Percentiles rank a stretch among this genome's conserved stretches.
These are phyloP conservation scores for Epirrita christyi DNA, from an alignment of 2,888 invertebrate genomes.

Conservation along the genomic window DNA sequence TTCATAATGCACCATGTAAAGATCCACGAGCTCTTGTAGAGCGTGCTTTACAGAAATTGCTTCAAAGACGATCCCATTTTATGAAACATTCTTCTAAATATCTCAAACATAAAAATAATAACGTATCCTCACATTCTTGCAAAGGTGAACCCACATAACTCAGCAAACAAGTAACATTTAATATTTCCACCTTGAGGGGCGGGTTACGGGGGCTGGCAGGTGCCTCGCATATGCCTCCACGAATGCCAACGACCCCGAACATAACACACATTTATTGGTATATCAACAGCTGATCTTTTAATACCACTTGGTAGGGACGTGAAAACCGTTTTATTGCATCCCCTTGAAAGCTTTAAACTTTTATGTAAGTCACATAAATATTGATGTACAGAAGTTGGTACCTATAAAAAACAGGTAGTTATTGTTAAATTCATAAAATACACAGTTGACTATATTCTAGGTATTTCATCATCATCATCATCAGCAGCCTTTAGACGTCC, in stretches of 20 bases:
- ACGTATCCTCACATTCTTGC: conserved; percentile 36
- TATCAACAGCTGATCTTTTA: conserved; percentile 56
- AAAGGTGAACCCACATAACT: conserved; percentile 57
- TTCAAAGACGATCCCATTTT: neutral
- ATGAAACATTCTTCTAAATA: conserved; percentile 24
- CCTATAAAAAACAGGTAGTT: neutral
- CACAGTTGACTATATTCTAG: neutral
- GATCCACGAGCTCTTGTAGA: no score
- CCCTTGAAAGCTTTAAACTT: conserved; percentile 34
- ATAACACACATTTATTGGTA: conserved; percentile 38
- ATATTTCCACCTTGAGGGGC: conserved; percentile 71
- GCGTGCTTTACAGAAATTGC: no score
- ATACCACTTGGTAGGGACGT: conserved; percentile 40
- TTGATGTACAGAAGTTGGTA: neutral
- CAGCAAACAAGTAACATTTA: conserved; percentile 78
- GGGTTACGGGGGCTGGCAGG: conserved; percentile 69
- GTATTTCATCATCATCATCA: no score
- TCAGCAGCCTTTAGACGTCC: no score
- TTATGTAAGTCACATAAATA: conserved; percentile 31
- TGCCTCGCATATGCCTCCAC: conserved; percentile 78
- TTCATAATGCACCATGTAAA: no score
- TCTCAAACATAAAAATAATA: conserved; percentile 37
- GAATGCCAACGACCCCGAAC: conserved; percentile 75
- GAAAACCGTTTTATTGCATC: conserved; percentile 36
- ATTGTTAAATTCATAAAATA: neutral